Conservation (phyloP, 2,113 vertebrate species). For the Pyxicephalus adspersus region DNA sequence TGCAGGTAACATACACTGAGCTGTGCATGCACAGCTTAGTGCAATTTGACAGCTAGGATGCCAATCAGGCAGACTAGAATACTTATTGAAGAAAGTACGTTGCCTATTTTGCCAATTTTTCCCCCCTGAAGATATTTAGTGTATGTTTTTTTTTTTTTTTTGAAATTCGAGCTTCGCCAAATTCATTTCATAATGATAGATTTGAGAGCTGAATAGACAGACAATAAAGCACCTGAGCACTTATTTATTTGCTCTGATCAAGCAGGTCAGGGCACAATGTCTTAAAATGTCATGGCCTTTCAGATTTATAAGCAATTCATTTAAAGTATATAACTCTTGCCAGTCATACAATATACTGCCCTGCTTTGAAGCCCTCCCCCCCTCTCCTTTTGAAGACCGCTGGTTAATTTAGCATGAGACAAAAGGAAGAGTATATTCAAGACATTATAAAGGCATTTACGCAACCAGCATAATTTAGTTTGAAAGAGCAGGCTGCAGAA, state of each 20-base stretch:
- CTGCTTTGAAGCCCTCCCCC: background rate
- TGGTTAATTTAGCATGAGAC: constrained; percentile 20
- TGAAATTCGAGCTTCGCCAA: too few relatives aligned
- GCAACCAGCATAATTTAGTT: constrained; percentile 17
- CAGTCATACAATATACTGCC: background rate
- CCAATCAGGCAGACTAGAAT: too few relatives aligned
- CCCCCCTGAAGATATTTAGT: too few relatives aligned
- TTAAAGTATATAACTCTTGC: background rate
- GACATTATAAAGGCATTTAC: constrained; percentile 20
- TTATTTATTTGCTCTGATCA: background rate
- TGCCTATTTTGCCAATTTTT: too few relatives aligned
- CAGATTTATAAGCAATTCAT: background rate
- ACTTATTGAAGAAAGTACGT: too few relatives aligned
- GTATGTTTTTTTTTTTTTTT: too few relatives aligned
- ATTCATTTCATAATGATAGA: too few relatives aligned
- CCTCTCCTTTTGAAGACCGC: background rate
- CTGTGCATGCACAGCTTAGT: too few relatives aligned
- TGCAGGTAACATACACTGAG: too few relatives aligned
- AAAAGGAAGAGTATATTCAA: background rate
- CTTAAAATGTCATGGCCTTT: background rate
- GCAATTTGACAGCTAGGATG: too few relatives aligned
- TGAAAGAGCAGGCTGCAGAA: background rate
- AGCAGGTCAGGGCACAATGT: background rate
- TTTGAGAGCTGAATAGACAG: too few relatives aligned
- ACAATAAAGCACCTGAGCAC: background rate